Conservation (phyloP, 2,888 invertebrate species). For the Parnassius orleans region DNA sequence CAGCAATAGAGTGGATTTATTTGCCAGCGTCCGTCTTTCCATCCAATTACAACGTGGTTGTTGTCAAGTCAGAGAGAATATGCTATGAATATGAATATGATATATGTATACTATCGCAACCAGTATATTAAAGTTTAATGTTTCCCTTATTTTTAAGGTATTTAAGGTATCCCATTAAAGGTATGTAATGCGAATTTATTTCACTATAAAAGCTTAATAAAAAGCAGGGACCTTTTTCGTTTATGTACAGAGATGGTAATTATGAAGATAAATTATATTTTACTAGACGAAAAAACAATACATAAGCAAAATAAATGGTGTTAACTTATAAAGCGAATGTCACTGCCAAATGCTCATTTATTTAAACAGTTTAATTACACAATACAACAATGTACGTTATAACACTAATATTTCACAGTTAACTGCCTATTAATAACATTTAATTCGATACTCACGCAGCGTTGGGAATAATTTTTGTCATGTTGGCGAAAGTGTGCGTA, state of each 20-base stretch:
- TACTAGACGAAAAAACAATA: conserved; percentile 1
- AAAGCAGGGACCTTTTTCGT: too few species aligned
- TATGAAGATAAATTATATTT: too few species aligned
- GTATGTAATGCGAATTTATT: too few species aligned
- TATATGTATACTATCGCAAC: background rate
- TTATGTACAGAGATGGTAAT: too few species aligned
- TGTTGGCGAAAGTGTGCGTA: conserved; percentile 54
- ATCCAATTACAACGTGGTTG: too few species aligned
- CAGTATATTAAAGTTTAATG: conserved; percentile 2
- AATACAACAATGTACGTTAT: conserved; percentile 24
- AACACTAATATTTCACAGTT: conserved; percentile 25
- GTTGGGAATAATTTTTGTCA: conserved; percentile 49
- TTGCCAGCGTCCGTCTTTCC: too few species aligned
- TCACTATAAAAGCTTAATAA: too few species aligned
- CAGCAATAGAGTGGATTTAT: too few species aligned
- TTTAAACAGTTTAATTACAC: conserved; percentile 25
- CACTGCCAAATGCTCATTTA: conserved; percentile 21
- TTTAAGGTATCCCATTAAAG: background rate
- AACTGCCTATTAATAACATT: conserved; percentile 27
- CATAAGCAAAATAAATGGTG: conserved; percentile 7
- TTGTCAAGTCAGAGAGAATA: too few species aligned
- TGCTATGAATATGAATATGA: too few species aligned
- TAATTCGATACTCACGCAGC: conserved; percentile 52
- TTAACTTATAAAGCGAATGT: conserved; percentile 10
- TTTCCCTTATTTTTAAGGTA: conserved; percentile 1